phyloP scores from a whole-genome alignment of 2,888 invertebrate species.

The Cryptus viduatorius region DNA sequence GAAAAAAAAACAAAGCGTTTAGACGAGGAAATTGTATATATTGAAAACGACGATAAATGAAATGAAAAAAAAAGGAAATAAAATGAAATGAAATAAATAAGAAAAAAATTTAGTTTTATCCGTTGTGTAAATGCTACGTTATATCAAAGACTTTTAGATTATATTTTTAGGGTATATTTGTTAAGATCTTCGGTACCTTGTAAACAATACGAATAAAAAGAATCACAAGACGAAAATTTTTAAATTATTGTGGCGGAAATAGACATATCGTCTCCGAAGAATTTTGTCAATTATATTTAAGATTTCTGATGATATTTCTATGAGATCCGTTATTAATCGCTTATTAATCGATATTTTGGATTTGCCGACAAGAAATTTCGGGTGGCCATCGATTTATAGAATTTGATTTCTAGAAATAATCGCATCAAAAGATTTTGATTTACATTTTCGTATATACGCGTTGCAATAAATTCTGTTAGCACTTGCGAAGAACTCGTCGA shows the following conservation, averaged over 20 bases:
- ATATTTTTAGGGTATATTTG: slow-evolving; percentile 73
- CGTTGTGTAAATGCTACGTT: slow-evolving; percentile 68
- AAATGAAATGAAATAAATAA: slow-evolving; percentile 44
- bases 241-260: not conserved
- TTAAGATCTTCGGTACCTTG: slow-evolving; percentile 57
- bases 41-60: slow-evolving; percentile 49
- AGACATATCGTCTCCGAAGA: not conserved
- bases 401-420: no score
- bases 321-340: no score
- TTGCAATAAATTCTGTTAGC: no score
- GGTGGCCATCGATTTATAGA: no score
- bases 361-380: no score
- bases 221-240: slow-evolving; percentile 36
- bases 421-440: no score
- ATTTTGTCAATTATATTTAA: no score
- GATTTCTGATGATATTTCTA: no score
- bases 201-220: slow-evolving; percentile 50
- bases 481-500: not conserved
- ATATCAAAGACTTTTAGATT: slow-evolving; percentile 76
- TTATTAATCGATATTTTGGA: no score
- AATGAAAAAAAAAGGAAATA: slow-evolving; percentile 42
- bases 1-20: slow-evolving; percentile 29
- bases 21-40: slow-evolving; percentile 60
- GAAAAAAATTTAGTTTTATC: slow-evolving; percentile 55
- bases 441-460: no score